Evolutionary conservation across 2,113 vertebrate species (phyloP).

Genomic region (Lamprologus tigripictilis): DNA sequence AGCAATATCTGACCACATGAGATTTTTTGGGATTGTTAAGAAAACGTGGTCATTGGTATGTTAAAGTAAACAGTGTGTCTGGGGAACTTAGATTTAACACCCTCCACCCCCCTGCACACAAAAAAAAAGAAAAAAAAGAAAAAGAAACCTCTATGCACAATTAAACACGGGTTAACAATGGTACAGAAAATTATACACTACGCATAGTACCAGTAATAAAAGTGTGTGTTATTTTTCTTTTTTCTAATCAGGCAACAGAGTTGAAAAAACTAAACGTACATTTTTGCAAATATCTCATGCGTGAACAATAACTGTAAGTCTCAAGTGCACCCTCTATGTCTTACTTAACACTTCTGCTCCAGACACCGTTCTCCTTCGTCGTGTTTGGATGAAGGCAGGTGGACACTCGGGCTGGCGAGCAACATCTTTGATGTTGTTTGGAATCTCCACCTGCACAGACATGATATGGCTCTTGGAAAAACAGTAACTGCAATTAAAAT

Average conservation of each 20-base stretch:
- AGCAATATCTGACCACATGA: background rate
- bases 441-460: constrained; percentile 19
- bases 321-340: background rate
- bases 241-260: background rate
- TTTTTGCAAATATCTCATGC: background rate
- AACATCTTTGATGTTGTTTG: background rate
- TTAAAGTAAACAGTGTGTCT: background rate
- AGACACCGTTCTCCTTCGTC: constrained; percentile 21
- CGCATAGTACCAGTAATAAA: background rate
- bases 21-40: background rate
- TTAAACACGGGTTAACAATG: background rate
- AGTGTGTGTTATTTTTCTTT: background rate
- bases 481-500: background rate
- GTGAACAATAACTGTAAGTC: background rate
- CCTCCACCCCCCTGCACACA: background rate
- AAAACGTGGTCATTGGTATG: background rate
- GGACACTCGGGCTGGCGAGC: background rate
- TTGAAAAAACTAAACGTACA: background rate
- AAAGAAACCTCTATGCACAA: background rate
- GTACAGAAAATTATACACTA: background rate
- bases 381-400: background rate
- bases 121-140: background rate
- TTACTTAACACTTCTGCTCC: constrained; percentile 18
- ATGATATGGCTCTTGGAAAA: background rate
- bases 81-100: background rate